A percentile compares a stretch with the other conserved stretches of the same genome.
These are phyloP conservation scores for Otocyon megalotis DNA, from an alignment of 2,113 vertebrate genomes.

Conservation along the genomic window DNA sequence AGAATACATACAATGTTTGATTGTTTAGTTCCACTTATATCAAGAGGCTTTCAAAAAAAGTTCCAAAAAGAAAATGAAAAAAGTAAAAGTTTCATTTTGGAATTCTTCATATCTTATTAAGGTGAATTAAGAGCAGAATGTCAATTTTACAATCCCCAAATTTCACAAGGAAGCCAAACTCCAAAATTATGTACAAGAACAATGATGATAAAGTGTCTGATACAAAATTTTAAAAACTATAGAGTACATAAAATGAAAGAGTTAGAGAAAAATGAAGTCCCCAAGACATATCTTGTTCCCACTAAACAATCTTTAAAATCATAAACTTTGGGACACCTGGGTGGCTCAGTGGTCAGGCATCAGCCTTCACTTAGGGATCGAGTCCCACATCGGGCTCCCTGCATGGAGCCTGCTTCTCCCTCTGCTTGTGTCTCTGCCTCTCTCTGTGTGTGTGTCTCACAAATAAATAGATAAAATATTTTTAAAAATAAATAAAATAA, in stretches of 20 bases:
- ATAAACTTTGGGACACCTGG: not conserved
- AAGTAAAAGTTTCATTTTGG: not conserved
- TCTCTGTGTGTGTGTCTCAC: too few relatives aligned
- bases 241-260: not conserved
- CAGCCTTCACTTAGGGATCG: too few relatives aligned
- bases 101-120: not conserved
- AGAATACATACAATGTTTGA: not conserved
- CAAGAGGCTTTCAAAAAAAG: not conserved
- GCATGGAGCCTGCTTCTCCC: too few relatives aligned
- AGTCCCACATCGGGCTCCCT: too few relatives aligned
- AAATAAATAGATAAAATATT: too few relatives aligned
- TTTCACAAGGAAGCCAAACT: slow-evolving; percentile 8
- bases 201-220: not conserved
- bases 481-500: not conserved
- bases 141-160: not conserved
- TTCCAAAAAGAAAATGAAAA: not conserved
- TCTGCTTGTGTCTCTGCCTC: too few relatives aligned
- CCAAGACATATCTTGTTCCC: not conserved
- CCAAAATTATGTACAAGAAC: not conserved
- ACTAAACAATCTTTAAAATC: slow-evolving; percentile 1
- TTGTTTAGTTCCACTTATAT: not conserved
- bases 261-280: slow-evolving; percentile 9
- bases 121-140: slow-evolving; percentile 31
- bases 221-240: not conserved
- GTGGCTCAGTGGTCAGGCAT: too few relatives aligned